phyloP scores from a whole-genome alignment of 2,113 vertebrate genomes.

The Nerophis lumbriciformis region DNA sequence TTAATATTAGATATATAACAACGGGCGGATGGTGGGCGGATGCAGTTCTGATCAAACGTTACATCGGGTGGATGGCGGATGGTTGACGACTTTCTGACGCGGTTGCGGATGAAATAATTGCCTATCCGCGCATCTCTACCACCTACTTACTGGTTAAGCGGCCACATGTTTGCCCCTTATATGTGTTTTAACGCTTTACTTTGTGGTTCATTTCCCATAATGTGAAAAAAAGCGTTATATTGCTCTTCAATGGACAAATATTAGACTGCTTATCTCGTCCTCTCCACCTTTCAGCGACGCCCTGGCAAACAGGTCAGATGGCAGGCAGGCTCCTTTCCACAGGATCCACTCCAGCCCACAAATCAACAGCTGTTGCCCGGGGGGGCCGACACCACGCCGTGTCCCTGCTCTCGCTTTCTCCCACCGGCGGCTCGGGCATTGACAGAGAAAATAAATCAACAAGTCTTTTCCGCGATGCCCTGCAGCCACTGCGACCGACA shows the following conservation, averaged over 20 bases:
- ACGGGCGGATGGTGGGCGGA: too few species aligned
- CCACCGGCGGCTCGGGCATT: constrained; percentile 2
- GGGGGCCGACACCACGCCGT: constrained; percentile 10
- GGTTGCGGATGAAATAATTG: too few species aligned
- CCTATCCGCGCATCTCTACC: too few species aligned
- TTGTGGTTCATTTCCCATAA: too few species aligned
- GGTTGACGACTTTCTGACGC: too few species aligned
- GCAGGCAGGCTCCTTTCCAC: constrained; percentile 5
- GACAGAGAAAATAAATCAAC: constrained; percentile 39
- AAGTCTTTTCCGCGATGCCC: constrained; percentile 21
- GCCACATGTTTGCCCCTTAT: too few species aligned
- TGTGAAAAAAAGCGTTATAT: too few species aligned
- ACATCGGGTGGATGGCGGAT: too few species aligned
- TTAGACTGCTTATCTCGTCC: background rate
- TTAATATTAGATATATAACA: too few species aligned
- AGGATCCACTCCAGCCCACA: constrained; percentile 22
- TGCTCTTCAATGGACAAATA: background rate
- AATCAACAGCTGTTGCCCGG: constrained; percentile 15
- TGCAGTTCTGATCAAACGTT: too few species aligned
- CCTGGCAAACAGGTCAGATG: constrained; percentile 17
- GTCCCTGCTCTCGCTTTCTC: constrained; percentile 8
- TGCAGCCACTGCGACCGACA: constrained; percentile 39
- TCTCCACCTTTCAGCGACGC: background rate
- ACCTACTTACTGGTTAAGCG: too few species aligned
- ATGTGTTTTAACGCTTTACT: too few species aligned